Base-by-base conservation (phyloP, 2,888 invertebrate genomes). In the Drosophila acutilabella region DNA sequence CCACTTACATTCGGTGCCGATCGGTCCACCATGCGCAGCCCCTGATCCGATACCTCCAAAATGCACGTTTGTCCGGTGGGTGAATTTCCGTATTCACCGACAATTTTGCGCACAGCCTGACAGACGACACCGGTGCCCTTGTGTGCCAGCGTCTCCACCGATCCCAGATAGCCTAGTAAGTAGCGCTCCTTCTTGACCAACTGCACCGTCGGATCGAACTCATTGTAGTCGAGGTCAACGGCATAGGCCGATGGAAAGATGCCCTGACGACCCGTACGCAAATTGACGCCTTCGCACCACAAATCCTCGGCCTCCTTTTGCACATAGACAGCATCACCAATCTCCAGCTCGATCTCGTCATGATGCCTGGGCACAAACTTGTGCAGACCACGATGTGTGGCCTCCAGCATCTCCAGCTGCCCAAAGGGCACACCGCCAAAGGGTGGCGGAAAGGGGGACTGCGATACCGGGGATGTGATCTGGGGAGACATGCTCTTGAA, bases 221-320 rank as follows among this genome's bases (percentile, higher is more conserved):
- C 99, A 89, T 97, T 97, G 92, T 98, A 98, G 89, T 98, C 98
- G 93, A 98, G 96, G 91, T 99, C 99, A 23, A 98, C 98, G 30
- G 98, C 98, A 90, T 99, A 98, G 13, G 98, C 98, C 67, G 98
- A 97, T 2, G 99, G 99, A 90, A 99, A 99, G 75, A 99, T 98
- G 30, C 99, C 99, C 92, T 96, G 96, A 78, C 97, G 95, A 13
- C 98, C 98, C 2, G 98, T 98, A 85, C 98, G 94, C 80, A 99
- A 93, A 93, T 99, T 99, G 0, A 99, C 97, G 50, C 98, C 99
- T 95, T 98, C 98, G 92, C 98, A 98, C 99, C 99, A 99, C 73
- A 98, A 94, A 92, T 99, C 99, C 82, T 99, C 99, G 20, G 97
- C 97, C 92, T 99, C 98, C 90, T 97, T 97, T 91, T 98, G 97